phyloP scores from a whole-genome alignment of 2,113 vertebrate genomes.

The Sorex araneus region DNA sequence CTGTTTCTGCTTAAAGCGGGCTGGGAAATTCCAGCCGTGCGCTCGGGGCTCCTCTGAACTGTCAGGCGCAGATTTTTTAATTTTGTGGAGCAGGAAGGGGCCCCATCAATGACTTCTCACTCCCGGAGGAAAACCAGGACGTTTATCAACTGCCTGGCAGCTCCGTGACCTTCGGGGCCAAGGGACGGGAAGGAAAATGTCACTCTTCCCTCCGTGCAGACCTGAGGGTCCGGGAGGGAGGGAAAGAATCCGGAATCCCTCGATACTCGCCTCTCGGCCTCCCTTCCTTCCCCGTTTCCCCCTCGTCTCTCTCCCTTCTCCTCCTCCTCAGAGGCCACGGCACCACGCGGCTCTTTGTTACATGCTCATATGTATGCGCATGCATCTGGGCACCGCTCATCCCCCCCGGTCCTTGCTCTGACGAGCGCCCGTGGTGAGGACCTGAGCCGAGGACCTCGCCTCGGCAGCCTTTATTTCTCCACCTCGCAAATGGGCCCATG shows the following conservation, averaged over 20 bases:
- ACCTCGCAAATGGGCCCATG: slow-evolving; percentile 51
- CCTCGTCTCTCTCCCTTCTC: slow-evolving; percentile 59
- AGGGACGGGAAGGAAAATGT: slow-evolving; percentile 80
- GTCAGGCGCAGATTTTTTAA: slow-evolving; percentile 89
- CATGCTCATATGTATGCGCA: slow-evolving; percentile 65
- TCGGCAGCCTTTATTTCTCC: slow-evolving; percentile 58
- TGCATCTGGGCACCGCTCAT: slow-evolving; percentile 65
- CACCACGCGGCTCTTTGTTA: slow-evolving; percentile 77
- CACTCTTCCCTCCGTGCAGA: slow-evolving; percentile 57
- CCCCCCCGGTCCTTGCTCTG: slow-evolving; percentile 56
- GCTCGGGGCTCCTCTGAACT: slow-evolving; percentile 87
- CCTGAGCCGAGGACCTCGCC: neutral
- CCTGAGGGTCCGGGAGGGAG: slow-evolving; percentile 69
- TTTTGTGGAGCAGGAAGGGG: slow-evolving; percentile 90
- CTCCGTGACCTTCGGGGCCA: slow-evolving; percentile 87
- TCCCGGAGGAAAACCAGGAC: slow-evolving; percentile 86
- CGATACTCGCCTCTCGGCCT: slow-evolving; percentile 58
- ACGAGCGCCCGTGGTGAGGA: slow-evolving; percentile 26
- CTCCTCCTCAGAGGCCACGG: slow-evolving; percentile 65
- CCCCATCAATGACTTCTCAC: slow-evolving; percentile 89
- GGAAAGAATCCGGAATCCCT: slow-evolving; percentile 59
- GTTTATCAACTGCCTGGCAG: slow-evolving; percentile 90
- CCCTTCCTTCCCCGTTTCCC: slow-evolving; percentile 54
- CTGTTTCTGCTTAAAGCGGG: slow-evolving; percentile 90
- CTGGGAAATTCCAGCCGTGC: slow-evolving; percentile 87